Percentiles rank a stretch among this genome's conserved stretches.
Conservation (phyloP, 2,113 vertebrate species). For the Mus spicilegus region DNA sequence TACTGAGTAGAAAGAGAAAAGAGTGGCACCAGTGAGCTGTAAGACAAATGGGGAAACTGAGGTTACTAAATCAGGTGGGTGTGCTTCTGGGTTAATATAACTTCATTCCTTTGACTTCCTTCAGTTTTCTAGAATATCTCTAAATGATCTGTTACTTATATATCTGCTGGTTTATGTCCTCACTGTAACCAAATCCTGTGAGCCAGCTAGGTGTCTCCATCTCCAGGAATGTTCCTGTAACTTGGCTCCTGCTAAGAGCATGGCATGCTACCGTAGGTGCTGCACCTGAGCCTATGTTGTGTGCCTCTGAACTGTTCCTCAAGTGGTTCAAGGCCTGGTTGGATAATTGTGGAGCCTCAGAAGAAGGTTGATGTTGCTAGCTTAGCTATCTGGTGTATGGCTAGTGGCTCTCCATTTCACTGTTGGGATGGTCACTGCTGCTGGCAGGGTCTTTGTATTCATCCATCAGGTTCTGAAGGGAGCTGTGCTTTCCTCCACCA, state of each 20-base stretch:
- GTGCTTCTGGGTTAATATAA: not conserved
- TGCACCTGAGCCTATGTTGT: accelerated
- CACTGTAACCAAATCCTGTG: no score
- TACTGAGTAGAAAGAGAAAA: not conserved
- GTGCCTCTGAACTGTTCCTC: accelerated
- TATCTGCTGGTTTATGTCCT: not conserved
- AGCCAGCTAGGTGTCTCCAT: no score
- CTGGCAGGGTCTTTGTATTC: not conserved
- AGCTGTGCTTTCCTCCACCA: accelerated
- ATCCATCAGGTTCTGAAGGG: not conserved
- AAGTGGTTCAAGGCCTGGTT: no score
- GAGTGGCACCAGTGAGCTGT: not conserved
- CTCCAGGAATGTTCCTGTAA: not conserved
- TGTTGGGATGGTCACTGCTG: not conserved
- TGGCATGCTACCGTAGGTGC: not conserved
- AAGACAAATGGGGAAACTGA: not conserved
- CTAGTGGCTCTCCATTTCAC: not conserved
- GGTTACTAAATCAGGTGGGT: not conserved
- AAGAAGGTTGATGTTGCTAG: accelerated
- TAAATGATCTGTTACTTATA: not conserved
- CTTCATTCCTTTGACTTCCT: not conserved
- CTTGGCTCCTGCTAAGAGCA: not conserved
- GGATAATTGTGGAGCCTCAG: not conserved
- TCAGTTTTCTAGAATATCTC: not conserved
- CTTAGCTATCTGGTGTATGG: accelerated